phyloP scores from a whole-genome alignment of 2,888 invertebrate genomes.

The Laspeyria flexula region DNA sequence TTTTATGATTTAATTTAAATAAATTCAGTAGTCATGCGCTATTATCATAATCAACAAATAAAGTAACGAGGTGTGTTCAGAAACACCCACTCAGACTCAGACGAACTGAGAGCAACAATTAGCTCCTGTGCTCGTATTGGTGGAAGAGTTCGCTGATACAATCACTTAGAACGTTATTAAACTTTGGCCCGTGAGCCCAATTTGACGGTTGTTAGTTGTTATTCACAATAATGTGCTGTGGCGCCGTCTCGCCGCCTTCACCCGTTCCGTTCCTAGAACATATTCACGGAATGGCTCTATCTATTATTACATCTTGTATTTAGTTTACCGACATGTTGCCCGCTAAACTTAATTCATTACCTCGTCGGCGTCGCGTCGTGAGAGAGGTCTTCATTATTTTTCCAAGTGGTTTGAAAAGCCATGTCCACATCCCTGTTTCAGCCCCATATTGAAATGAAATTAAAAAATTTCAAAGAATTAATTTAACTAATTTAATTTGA shows the following conservation, averaged over 20 bases:
- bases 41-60: no score
- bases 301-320: conserved; percentile 23
- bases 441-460: no score
- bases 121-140: conserved; percentile 12
- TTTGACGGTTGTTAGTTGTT: conserved; percentile 20
- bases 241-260: conserved; percentile 29
- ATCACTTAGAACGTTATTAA: conserved; percentile 32
- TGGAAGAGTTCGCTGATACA: conserved; percentile 3
- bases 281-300: conserved; percentile 2
- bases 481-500: no score
- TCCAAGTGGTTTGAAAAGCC: no score
- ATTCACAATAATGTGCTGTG: conserved; percentile 15
- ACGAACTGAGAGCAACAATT: background rate
- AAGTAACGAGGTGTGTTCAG: no score
- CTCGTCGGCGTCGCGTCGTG: background rate
- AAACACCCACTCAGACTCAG: no score
- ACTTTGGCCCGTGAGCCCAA: conserved; percentile 31
- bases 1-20: no score
- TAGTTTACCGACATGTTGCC: conserved; percentile 26
- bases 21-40: no score
- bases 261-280: conserved; percentile 38
- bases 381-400: conserved; percentile 5
- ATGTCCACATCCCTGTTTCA: no score
- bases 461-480: no score
- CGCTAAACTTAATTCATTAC: conserved; percentile 9